These are phyloP conservation scores for Poeciliopsis paucimaculata DNA, from an alignment of 2,797 vertebrate genomes.

Conservation along the genomic window DNA sequence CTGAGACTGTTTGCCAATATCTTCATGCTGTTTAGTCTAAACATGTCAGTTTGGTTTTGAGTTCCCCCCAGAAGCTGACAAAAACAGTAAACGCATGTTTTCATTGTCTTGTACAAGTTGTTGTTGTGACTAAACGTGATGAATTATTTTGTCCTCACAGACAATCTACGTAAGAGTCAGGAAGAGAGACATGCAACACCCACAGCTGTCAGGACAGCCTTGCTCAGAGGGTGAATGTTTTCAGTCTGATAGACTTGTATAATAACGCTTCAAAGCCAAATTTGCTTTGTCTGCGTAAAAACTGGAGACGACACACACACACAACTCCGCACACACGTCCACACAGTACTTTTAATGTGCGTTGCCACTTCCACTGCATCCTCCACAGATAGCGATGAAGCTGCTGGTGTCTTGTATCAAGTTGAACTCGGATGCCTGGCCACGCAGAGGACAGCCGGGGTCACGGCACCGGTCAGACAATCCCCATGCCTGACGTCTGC, in stretches of 20 bases:
- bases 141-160: slow-evolving; percentile 6
- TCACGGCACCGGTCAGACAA: slow-evolving; percentile 58
- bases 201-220: slow-evolving; percentile 53
- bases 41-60: background rate
- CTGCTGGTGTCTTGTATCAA: slow-evolving; percentile 3
- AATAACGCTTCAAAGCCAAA: slow-evolving; percentile 54
- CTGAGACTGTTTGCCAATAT: background rate
- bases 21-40: slow-evolving; percentile 1
- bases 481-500: slow-evolving; percentile 67
- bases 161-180: slow-evolving; percentile 2
- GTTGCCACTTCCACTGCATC: slow-evolving; percentile 10
- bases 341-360: background rate
- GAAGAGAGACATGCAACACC: slow-evolving; percentile 8
- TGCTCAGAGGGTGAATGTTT: slow-evolving; percentile 51
- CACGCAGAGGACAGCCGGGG: slow-evolving; percentile 63
- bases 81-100: background rate
- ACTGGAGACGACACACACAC: background rate
- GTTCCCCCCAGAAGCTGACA: background rate
- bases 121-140: slow-evolving; percentile 5
- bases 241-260: slow-evolving; percentile 58
- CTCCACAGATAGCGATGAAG: slow-evolving; percentile 33
- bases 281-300: slow-evolving; percentile 58
- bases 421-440: slow-evolving; percentile 44
- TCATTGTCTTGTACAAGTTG: slow-evolving; percentile 1
- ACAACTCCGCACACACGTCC: background rate